Evolutionary conservation across 2,113 vertebrate genomes (phyloP).

Genomic region (Camelus dromedarius): DNA sequence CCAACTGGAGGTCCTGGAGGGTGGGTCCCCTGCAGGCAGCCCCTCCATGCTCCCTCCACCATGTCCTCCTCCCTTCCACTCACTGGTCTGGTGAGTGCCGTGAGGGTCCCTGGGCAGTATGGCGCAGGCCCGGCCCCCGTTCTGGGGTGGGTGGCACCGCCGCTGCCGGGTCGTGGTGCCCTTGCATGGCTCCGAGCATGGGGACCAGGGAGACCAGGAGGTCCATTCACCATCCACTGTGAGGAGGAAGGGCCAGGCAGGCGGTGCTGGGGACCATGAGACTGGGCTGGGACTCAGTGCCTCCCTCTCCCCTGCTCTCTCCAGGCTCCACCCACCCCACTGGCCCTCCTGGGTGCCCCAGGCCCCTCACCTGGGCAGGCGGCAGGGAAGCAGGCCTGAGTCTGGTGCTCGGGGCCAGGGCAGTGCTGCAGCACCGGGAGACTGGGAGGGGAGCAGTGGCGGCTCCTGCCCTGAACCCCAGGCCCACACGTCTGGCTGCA

Average conservation of each 20-base stretch:
- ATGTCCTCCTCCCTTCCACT: conserved; percentile 59
- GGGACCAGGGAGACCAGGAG: conserved; percentile 92
- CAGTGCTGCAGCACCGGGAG: conserved; percentile 86
- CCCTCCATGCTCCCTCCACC: accelerated
- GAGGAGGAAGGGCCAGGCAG: accelerated
- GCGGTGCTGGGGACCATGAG: accelerated
- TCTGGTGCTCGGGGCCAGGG: conserved; percentile 86
- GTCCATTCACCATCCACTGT: conserved; percentile 92
- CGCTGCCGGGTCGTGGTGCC: conserved; percentile 88
- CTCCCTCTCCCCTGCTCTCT: not conserved
- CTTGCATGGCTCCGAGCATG: conserved; percentile 88
- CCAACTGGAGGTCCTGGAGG: accelerated
- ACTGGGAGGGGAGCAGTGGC: conserved; percentile 81
- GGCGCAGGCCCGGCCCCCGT: conserved; percentile 89
- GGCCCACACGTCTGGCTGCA: conserved; percentile 91
- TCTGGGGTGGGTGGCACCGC: conserved; percentile 88
- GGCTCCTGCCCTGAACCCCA: conserved; percentile 85
- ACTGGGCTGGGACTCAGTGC: not conserved
- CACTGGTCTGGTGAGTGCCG: conserved; percentile 88
- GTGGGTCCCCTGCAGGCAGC: accelerated
- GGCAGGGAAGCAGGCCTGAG: conserved; percentile 89
- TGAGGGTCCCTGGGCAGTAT: conserved; percentile 80
- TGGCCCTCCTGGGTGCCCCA: not conserved
- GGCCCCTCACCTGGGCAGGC: conserved; percentile 89
- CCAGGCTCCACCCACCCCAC: accelerated